Base-by-base conservation (phyloP, 2,113 vertebrate genomes). In the Nasalis larvatus region DNA sequence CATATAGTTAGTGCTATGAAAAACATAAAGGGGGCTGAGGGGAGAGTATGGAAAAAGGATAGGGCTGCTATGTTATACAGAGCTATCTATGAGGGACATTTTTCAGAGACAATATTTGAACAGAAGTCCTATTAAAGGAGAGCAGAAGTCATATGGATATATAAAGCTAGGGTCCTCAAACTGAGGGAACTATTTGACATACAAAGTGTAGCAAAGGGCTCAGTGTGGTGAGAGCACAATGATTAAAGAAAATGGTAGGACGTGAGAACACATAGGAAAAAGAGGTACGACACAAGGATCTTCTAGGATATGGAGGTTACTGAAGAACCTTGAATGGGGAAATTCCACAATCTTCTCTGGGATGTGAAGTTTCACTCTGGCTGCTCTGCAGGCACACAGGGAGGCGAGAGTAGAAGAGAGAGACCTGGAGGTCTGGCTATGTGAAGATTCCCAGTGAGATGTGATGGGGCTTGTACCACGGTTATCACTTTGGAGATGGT, bases 101-200 rank as follows among this genome's bases (percentile, higher is more conserved):
- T 37, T 35, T 52, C 54, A n/a, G 23, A 47, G 30, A n/a, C 40
- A 17, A 8, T 3, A 8, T 6, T 8, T 45, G 78, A 58, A 17
- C 17, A 81, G 21, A 82, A 17, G 32, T 32, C 42, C 27, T 10
- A 0, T 2, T 7, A 37, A 74, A 66, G 49, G 18, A 49, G 10
- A 5, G 25, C 54, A 30, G 14, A 7, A 63, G 6, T 1, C 2
- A 6, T 0, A 0, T n/a, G n/a, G 12, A 8, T 9, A 9, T 3
- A 13, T 23, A 10, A 58, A 85, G 37, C 40, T 17, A 40, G 8
- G 25, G 23, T 1, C 13, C 2, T 32, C 30, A 6, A 30, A 37
- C 40, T 13, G 1, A 32, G 63, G 35, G 14, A 32, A 58, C 89
- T n/a, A 3, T 13, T 8, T 42, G 20, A 4, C 8, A 4, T 0